Percentiles rank a stretch among this genome's conserved stretches.
phyloP scores from a whole-genome alignment of 2,797 vertebrate genomes.

The Pipistrellus pipistrellus region DNA sequence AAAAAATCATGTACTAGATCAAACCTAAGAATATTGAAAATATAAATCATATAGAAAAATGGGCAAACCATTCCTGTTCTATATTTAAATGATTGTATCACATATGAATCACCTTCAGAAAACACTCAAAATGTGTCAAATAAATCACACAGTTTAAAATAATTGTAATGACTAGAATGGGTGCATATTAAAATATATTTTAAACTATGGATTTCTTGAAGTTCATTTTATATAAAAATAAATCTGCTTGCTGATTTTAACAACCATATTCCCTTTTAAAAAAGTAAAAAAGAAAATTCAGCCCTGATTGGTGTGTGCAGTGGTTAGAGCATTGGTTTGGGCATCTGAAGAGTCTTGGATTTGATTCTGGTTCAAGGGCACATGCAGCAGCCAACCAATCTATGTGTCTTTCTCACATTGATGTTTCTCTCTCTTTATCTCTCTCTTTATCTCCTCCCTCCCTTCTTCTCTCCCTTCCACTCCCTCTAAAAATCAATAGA shows the following conservation, averaged over 20 bases:
- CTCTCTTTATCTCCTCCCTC: not conserved
- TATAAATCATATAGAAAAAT: slow-evolving; percentile 9
- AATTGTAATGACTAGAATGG: not conserved
- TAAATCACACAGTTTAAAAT: not conserved
- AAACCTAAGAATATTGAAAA: not conserved
- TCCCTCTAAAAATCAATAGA: not conserved
- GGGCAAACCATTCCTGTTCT: not conserved
- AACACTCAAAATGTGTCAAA: not conserved
- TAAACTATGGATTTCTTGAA: slow-evolving; percentile 29
- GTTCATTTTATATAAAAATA: slow-evolving; percentile 38
- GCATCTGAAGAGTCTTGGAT: not conserved
- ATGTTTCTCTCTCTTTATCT: not conserved
- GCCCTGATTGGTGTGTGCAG: not conserved
- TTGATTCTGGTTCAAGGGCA: not conserved
- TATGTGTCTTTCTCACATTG: not conserved
- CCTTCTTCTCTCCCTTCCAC: not conserved
- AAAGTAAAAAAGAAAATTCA: not conserved
- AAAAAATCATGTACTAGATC: not conserved
- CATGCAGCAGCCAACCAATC: not conserved
- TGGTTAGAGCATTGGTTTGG: accelerated
- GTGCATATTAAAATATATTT: not conserved
- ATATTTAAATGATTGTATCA: not conserved
- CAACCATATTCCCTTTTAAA: not conserved
- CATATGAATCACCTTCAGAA: not conserved
- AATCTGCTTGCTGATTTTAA: slow-evolving; percentile 1